phyloP scores from a whole-genome alignment of 2,113 vertebrate species.

The Eulacestoma nigropectus region DNA sequence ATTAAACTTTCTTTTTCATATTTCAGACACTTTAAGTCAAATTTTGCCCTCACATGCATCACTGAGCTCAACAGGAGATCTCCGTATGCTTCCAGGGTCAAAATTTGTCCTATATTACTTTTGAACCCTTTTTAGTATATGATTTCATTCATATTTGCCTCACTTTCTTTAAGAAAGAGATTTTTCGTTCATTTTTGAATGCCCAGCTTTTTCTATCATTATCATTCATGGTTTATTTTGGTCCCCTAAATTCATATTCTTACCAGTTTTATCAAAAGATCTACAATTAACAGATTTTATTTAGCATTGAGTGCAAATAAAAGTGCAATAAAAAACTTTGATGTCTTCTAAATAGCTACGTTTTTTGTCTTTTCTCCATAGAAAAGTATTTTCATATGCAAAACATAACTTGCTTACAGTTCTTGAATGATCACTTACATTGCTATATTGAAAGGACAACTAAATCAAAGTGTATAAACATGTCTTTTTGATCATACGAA shows the following conservation, averaged over 20 bases:
- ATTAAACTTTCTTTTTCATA: neutral
- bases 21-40: conserved; percentile 29
- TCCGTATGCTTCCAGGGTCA: conserved; percentile 10
- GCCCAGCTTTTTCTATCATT: neutral
- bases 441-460: neutral
- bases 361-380: neutral
- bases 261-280: neutral
- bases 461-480: neutral
- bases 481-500: neutral
- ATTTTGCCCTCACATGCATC: conserved; percentile 16
- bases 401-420: neutral
- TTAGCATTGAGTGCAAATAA: neutral
- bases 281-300: neutral
- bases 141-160: neutral
- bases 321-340: neutral
- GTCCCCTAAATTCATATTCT: neutral
- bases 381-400: neutral
- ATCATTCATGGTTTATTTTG: neutral
- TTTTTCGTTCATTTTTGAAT: neutral
- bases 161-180: neutral
- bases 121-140: neutral
- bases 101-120: neutral
- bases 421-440: neutral
- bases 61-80: conserved; percentile 37
- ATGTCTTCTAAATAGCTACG: neutral